phyloP scores from a whole-genome alignment of 2,113 vertebrate species.

The Chauna torquata region DNA sequence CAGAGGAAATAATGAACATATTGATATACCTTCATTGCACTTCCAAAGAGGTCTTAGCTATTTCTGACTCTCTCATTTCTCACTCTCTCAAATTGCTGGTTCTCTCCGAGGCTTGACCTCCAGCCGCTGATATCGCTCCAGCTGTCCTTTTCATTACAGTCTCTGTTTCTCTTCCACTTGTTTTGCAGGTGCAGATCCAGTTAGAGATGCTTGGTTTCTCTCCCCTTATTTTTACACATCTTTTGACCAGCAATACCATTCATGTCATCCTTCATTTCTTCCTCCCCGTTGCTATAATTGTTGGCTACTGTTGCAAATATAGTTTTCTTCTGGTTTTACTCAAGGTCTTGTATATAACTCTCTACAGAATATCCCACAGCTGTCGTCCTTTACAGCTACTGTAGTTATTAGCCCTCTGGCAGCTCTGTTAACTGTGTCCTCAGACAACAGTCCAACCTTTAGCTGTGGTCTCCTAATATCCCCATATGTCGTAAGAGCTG shows the following conservation, averaged over 20 bases:
- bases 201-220: slow-evolving; percentile 22
- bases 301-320: background rate
- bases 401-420: background rate
- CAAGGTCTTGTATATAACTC: background rate
- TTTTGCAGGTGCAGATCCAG: slow-evolving; percentile 22
- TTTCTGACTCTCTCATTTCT: slow-evolving; percentile 47
- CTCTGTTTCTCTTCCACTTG: slow-evolving; percentile 35
- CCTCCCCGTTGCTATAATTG: background rate
- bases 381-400: background rate
- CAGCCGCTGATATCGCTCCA: background rate
- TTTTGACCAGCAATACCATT: background rate
- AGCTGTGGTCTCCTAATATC: background rate
- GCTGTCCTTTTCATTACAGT: slow-evolving; percentile 39
- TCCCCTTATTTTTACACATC: background rate
- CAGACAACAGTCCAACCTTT: background rate
- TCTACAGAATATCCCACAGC: background rate
- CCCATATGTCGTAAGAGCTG: background rate
- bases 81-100: slow-evolving; percentile 11
- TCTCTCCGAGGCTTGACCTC: slow-evolving; percentile 33
- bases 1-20: background rate
- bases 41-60: background rate
- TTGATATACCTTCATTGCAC: background rate
- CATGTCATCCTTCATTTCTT: background rate
- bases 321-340: background rate
- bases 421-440: background rate